Base-by-base conservation (phyloP, 2,888 invertebrate genomes). In the Ormyrus pomaceus region DNA sequence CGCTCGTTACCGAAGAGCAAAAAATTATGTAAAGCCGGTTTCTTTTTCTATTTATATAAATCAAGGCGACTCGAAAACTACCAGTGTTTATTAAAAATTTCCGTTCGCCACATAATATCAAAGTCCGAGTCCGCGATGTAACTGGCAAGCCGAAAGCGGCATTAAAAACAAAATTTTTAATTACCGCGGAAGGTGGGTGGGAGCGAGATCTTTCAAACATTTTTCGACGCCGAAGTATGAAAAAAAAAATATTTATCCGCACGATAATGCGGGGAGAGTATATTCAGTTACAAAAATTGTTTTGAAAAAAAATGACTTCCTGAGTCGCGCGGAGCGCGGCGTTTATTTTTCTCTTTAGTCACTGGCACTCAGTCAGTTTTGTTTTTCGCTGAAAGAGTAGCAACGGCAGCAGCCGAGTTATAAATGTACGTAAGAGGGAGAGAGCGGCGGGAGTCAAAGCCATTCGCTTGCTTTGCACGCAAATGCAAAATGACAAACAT, bases 401-500 rank as follows among this genome's bases (percentile, higher is more conserved):
- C 66, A 7, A 19, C 53, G 59, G 61, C 19, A n/a, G 64, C 66
- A n/a, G 66, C 75, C 58, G 59, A 34, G 50, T 69, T 70, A 62
- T 74, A 58, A 70, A 81, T 66, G 73, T 34, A 34, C 34, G 34
- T 66, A 65, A 61, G 72, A 73, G 76, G 46, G 64, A 50, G 46
- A 8, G 8, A 51, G 19, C 46, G 72, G 59, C 34, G 56, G 7
- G 68, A 69, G 73, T 68, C 72, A 69, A 58, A 77, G 77, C 70
- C 58, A 69, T 62, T 79, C 68, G 64, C 64, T 68, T 53, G 64
- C 68, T 62, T 51, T 71, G 56, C 75, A 68, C 53, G 77, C 74
- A 61, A 81, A 81, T 78, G 75, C 65, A 75, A 78, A 78, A 75
- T 75, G 78, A 78, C 81, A 72, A 77, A 55, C 65, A 70, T 77